Conservation (phyloP, 2,797 vertebrate genomes). For the Syndactyla subalaris region DNA sequence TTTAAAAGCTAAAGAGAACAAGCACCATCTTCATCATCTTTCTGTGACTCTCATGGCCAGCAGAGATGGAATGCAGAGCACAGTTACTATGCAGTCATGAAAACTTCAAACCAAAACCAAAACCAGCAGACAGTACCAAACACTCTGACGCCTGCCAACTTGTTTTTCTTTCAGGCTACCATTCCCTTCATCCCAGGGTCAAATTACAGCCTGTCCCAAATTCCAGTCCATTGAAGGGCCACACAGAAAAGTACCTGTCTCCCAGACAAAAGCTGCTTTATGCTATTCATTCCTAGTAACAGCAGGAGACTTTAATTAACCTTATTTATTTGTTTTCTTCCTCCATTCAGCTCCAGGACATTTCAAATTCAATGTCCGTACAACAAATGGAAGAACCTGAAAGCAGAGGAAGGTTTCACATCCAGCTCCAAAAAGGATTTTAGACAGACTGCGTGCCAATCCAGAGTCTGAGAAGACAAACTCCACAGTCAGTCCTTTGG, state of each 20-base stretch:
- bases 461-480: background rate
- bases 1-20: background rate
- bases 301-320: slow-evolving; percentile 40
- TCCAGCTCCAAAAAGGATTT: slow-evolving; percentile 1
- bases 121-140: background rate
- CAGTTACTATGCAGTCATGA: background rate
- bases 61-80: background rate
- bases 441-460: background rate
- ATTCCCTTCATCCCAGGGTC: background rate
- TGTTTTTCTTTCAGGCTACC: slow-evolving; percentile 11
- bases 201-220: slow-evolving; percentile 52
- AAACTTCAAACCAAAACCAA: slow-evolving; percentile 5
- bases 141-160: background rate
- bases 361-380: slow-evolving; percentile 2
- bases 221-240: slow-evolving; percentile 7
- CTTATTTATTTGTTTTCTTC: slow-evolving; percentile 25
- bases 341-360: background rate
- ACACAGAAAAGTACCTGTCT: slow-evolving; percentile 63
- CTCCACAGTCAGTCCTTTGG: background rate
- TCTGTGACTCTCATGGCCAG: background rate
- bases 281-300: slow-evolving; percentile 22
- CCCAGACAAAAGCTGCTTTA: slow-evolving; percentile 49
- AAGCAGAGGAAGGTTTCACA: slow-evolving; percentile 11
- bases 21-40: background rate
- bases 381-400: slow-evolving; percentile 41